Evolutionary conservation across 2,113 vertebrate species (phyloP), one percentile per base, ranked within the genome.

Genomic region (Gorsachius goisagi): DNA sequence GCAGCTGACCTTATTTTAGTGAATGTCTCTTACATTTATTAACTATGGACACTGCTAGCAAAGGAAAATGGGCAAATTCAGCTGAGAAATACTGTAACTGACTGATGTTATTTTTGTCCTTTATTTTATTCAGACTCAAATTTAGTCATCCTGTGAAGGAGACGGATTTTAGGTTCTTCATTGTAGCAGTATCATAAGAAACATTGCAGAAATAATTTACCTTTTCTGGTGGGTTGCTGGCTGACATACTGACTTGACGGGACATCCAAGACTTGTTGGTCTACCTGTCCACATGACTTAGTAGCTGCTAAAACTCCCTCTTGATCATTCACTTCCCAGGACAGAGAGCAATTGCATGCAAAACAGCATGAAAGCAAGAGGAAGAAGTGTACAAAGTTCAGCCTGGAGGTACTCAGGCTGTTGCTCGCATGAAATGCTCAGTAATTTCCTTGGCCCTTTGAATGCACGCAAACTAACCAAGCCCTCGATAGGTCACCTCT

Each of bases 151-250:
- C 58, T 87, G 1, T 47, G n/a, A 92, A 89, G 66, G 35, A 85
- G 44, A 62, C 66, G 76, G 26, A 69, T 89, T 84, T 60, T 90
- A 88, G 39, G 52, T 79, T 83, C 74, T 55, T 88, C 24, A 5
- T 23, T 84, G 41, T 7, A 91, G 23, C 21, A 55, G 45, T 53
- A 60, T 76, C 41, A 24, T 90, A 71, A 90, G 55, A 90, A 95
- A 90, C n/a, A 74, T 3, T 33, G n/a, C 68, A 87, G 69, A 95
- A 84, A 81, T 58, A 37, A 49, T 52, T 50, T 64, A 86, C 45
- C 30, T 88, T 75, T 81, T 85, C 74, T 74, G 28, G n/a, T 96
- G 89, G 53, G 58, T 89, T 85, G n/a, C 88, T 97, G 87, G 62
- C 86, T 95, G 80, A 68, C 62, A 27, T 80, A 60, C 9, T 77